A percentile compares a stretch with the other conserved stretches of the same genome.
phyloP scores from a whole-genome alignment of 1,140 invertebrate genomes.

The Drosophila setifemur region DNA sequence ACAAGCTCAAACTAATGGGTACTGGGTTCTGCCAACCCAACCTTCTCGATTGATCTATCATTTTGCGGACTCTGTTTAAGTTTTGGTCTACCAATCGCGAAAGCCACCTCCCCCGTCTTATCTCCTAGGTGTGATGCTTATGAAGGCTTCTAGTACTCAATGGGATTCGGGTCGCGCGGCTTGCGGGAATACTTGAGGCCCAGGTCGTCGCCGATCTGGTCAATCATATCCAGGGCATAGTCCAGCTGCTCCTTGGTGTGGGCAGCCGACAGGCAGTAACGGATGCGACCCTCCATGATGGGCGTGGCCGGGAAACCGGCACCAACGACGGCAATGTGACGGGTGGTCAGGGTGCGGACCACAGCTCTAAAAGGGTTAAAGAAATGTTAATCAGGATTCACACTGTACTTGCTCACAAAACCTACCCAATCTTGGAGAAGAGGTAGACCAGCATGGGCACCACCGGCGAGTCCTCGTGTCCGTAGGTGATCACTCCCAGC shows the following conservation, averaged over 20 bases:
- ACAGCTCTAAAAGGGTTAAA: constrained; percentile 86
- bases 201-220: constrained; percentile 87
- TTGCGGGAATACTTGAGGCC: constrained; percentile 89
- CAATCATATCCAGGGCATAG: constrained; percentile 89
- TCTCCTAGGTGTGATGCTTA: background rate
- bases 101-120: background rate
- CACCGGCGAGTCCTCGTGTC: constrained; percentile 98
- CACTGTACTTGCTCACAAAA: no score
- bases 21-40: background rate
- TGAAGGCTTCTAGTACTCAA: constrained; percentile 83
- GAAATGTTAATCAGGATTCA: background rate
- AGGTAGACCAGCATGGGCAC: constrained; percentile 97
- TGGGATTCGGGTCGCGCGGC: constrained; percentile 84
- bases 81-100: constrained; percentile 15
- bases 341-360: constrained; percentile 91
- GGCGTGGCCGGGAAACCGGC: constrained; percentile 99
- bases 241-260: constrained; percentile 98
- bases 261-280: constrained; percentile 97
- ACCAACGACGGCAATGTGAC: constrained; percentile 95
- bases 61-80: background rate
- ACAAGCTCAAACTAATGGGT: background rate
- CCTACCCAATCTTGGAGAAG: constrained; percentile 94
- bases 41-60: constrained; percentile 5
- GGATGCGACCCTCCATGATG: constrained; percentile 94
- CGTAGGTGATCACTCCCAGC: constrained; percentile 97